phyloP scores from a whole-genome alignment of 2,888 invertebrate genomes.

The Odontothrips loti region DNA sequence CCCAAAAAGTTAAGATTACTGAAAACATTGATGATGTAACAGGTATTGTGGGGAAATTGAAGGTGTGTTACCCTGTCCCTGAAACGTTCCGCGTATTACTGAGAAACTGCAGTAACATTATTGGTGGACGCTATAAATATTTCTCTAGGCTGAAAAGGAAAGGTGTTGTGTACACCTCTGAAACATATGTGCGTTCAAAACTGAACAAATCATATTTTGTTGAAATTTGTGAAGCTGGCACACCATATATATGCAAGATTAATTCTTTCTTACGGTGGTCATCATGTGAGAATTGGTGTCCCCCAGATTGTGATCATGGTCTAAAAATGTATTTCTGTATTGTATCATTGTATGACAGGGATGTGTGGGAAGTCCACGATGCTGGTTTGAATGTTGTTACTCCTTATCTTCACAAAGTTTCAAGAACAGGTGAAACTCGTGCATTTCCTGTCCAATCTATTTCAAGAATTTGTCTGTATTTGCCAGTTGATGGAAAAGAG shows the following conservation, averaged over 20 bases:
- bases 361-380: not conserved
- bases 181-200: not conserved
- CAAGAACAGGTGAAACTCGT: not conserved
- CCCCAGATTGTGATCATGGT: not conserved
- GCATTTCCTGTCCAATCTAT: not conserved
- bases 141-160: not conserved
- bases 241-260: not conserved
- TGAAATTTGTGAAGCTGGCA: not conserved
- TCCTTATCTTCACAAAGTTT: not conserved
- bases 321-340: not conserved
- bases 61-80: not conserved
- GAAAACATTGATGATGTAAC: conserved; percentile 31
- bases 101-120: not conserved
- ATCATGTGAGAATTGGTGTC: not conserved
- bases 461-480: not conserved
- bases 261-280: not conserved
- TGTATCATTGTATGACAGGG: not conserved
- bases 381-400: not conserved
- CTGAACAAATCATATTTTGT: not conserved
- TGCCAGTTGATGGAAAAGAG: not conserved
- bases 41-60: conserved; percentile 28
- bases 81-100: not conserved
- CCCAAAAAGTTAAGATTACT: conserved; percentile 27
- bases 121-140: not conserved
- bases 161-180: not conserved